Percentiles rank a stretch among this genome's conserved stretches.
These are phyloP conservation scores for Xiphophorus couchianus DNA, from an alignment of 2,113 vertebrate species.

Conservation along the genomic window DNA sequence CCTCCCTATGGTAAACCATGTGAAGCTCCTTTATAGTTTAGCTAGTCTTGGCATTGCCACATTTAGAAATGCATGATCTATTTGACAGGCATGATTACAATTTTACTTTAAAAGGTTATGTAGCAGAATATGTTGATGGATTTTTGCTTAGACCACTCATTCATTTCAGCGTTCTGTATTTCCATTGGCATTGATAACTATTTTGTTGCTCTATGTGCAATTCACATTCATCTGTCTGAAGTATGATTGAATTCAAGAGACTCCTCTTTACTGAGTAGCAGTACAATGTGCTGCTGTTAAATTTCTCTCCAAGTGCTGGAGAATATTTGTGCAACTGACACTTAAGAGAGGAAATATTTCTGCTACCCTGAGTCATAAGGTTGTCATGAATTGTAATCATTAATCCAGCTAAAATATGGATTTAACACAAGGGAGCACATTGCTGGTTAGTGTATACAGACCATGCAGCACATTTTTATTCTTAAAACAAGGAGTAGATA, in stretches of 20 bases:
- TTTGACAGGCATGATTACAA: not conserved
- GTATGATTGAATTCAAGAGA: not conserved
- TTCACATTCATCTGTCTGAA: not conserved
- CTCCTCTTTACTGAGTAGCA: not conserved
- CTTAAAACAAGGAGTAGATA: not conserved
- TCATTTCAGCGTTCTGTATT: no score
- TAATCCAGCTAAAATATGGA: slow-evolving; percentile 40
- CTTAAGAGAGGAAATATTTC: slow-evolving; percentile 24
- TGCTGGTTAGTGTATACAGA: not conserved
- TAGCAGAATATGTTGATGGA: not conserved
- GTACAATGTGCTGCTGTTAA: slow-evolving; percentile 2
- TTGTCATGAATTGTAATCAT: slow-evolving; percentile 63
- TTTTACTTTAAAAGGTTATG: slow-evolving; percentile 1
- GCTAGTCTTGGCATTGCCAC: slow-evolving; percentile 2
- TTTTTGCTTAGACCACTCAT: not conserved
- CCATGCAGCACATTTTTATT: not conserved
- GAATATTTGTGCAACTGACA: slow-evolving; percentile 1
- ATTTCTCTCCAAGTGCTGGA: not conserved
- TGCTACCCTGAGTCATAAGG: slow-evolving; percentile 31
- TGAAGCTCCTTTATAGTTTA: not conserved
- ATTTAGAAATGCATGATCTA: not conserved
- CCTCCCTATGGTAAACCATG: not conserved
- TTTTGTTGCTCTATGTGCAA: not conserved
- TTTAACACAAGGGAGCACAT: slow-evolving; percentile 43
- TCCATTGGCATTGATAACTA: no score